Conservation (phyloP, 2,888 invertebrate species). For the Chelonus formosanus region DNA sequence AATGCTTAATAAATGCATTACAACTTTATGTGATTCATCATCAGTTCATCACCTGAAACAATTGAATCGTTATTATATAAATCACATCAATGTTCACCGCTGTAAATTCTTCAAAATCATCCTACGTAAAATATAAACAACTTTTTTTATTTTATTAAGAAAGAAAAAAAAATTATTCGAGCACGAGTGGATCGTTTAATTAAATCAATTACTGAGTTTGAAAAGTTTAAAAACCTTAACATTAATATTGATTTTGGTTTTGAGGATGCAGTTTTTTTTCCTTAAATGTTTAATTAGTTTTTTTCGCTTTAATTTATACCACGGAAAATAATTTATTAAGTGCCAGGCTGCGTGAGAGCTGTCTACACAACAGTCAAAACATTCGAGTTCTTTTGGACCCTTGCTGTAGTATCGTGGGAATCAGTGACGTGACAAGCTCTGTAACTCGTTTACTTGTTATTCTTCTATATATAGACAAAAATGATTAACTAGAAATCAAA, state of each 20-base stretch:
- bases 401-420: slow-evolving; percentile 42
- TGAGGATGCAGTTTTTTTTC: slow-evolving; percentile 12
- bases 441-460: slow-evolving; percentile 19
- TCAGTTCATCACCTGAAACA: slow-evolving; percentile 2
- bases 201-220: too few species aligned
- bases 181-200: too few species aligned
- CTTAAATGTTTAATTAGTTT: slow-evolving; percentile 3
- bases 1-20: slow-evolving; percentile 10
- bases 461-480: slow-evolving; percentile 22
- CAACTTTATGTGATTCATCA: slow-evolving; percentile 20
- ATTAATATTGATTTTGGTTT: background rate
- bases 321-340: slow-evolving; percentile 37
- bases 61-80: slow-evolving; percentile 7
- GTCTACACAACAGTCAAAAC: slow-evolving; percentile 27
- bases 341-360: slow-evolving; percentile 37
- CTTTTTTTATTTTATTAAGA: background rate
- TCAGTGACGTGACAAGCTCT: slow-evolving; percentile 44
- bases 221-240: too few species aligned
- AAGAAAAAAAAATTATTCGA: too few species aligned
- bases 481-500: slow-evolving; percentile 24
- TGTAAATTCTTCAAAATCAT: background rate
- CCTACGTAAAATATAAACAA: background rate
- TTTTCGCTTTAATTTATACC: slow-evolving; percentile 3
- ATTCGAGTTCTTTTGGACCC: slow-evolving; percentile 37
- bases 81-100: background rate